Evolutionary conservation across 2,797 vertebrate species (phyloP), one percentile per base, ranked within the genome.

Genomic region (Gymnoscopelus microlampas): DNA sequence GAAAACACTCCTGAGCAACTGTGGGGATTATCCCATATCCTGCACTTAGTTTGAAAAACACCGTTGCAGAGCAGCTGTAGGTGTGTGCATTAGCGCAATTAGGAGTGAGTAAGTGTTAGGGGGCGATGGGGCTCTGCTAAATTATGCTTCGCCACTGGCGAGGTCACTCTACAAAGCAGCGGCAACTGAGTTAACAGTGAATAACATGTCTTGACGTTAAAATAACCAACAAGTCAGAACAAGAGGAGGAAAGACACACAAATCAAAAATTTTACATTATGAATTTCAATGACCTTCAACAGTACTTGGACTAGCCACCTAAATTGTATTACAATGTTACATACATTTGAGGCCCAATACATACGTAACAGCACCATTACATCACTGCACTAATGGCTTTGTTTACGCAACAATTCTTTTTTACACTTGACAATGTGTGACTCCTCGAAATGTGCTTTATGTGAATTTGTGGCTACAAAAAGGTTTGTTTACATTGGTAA

Each of bases 1-100:
- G 67, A 85, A 88, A 88, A 86, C 83, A 87, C 59, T 65, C 13
- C 0, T 3, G 70, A 54, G 74, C 68, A 67, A 89, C 76, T 69
- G 78, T 67, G 74, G 67, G 83, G 84, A 89, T 91, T 85, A 90
- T 70, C 64, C 64, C 71, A 78, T 64, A 89, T 89, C 78, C 83
- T 82, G 39, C 77, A 82, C 74, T 89, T 78, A 85, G 76, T 70
- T 55, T 64, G 50, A 78, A 86, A 82, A 85, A 78, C 68, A 72
- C 64, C 61, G 12, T 8, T 59, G 61, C 59, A 29, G 60, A 39
- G 23, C 48, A 53, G n/a, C 49, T 49, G 51, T 49, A 44, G 44
- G 65, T 78, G 65, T 19, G 3, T 70, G 70, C n/a, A 47, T 32
- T 15, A 39, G 63, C 47, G 66, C 73, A 70, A 81, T 83, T 72